phyloP scores from a whole-genome alignment of 1,140 invertebrate genomes.

The Copidosoma floridanum region DNA sequence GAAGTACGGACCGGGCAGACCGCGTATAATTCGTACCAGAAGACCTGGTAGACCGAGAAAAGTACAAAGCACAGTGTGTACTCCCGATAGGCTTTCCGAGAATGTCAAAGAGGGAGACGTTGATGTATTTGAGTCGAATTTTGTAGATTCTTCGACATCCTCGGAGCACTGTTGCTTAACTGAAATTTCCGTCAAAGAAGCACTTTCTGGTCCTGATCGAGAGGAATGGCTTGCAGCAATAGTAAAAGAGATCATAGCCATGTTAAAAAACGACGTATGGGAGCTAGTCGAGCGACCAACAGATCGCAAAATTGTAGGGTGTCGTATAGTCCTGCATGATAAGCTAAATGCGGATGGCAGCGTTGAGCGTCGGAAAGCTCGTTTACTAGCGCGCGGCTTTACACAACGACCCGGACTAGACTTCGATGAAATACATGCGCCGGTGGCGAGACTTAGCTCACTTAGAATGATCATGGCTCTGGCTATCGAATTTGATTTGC shows the following conservation, averaged over 20 bases:
- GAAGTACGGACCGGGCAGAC: slow-evolving; percentile 23
- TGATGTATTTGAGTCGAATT: slow-evolving; percentile 4
- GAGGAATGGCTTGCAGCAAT: background rate
- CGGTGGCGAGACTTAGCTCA: background rate
- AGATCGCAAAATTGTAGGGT: background rate
- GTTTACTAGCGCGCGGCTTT: background rate
- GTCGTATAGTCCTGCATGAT: background rate
- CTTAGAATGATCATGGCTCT: background rate
- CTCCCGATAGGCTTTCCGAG: background rate
- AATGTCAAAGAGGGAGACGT: background rate
- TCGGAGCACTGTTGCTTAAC: too few species aligned
- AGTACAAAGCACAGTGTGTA: slow-evolving; percentile 4
- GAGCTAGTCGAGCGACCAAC: background rate
- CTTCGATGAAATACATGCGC: background rate
- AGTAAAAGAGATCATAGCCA: background rate
- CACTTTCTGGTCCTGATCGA: background rate
- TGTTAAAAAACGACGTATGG: background rate
- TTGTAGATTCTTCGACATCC: too few species aligned
- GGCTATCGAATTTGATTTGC: background rate
- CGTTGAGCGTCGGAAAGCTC: background rate
- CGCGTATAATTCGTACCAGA: slow-evolving; percentile 13
- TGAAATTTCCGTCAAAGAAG: too few species aligned
- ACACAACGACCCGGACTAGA: background rate
- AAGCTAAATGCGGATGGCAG: background rate
- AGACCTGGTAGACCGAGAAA: slow-evolving; percentile 26